These are phyloP conservation scores for Cheumatopsyche charites DNA, from an alignment of 1,140 invertebrate genomes.

Conservation along the genomic window DNA sequence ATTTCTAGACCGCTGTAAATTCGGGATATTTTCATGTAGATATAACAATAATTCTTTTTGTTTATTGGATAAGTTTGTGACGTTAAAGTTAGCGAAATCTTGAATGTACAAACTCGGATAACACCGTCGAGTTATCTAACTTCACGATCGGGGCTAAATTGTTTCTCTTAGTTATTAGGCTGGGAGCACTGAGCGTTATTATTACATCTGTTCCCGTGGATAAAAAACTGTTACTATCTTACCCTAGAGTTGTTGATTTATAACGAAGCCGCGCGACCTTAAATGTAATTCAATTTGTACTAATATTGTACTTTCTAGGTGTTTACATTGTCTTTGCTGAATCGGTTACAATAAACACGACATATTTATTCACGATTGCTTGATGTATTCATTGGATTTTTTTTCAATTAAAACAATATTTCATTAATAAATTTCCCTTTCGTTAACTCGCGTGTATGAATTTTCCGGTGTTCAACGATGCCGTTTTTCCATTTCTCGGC, in stretches of 20 bases:
- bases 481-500: background rate
- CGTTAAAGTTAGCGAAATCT: constrained; percentile 21
- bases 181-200: constrained; percentile 17
- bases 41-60: background rate
- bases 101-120: constrained; percentile 16
- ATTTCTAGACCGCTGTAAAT: too few relatives aligned
- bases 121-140: constrained; percentile 14
- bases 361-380: too few relatives aligned
- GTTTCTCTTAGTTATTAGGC: constrained; percentile 30
- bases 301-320: background rate
- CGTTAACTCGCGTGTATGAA: background rate
- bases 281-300: constrained; percentile 29
- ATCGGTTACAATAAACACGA: too few relatives aligned
- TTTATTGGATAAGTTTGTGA: constrained; percentile 22
- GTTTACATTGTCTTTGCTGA: too few relatives aligned
- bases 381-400: too few relatives aligned
- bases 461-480: constrained; percentile 2
- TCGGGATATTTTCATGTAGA: too few relatives aligned
- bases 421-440: background rate
- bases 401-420: background rate
- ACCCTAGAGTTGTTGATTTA: constrained; percentile 35
- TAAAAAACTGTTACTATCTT: constrained; percentile 37
- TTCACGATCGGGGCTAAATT: constrained; percentile 34
- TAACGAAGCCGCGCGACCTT: constrained; percentile 28
- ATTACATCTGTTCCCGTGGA: constrained; percentile 33